Evolutionary conservation across 1,140 invertebrate species (phyloP).

Genomic region (Notospermus geniculatus): DNA sequence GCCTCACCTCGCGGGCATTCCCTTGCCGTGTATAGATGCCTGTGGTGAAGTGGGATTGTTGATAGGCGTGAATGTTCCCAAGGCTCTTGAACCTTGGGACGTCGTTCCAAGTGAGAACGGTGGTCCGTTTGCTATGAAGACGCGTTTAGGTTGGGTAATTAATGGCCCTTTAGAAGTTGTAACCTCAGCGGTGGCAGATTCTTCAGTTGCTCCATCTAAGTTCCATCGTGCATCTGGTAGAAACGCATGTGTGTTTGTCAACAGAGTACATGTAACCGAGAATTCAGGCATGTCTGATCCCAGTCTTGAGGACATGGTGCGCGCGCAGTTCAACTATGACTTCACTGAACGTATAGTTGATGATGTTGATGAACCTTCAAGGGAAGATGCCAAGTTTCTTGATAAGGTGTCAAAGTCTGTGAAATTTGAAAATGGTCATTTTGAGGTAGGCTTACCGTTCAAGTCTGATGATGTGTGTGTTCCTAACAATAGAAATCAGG

Average conservation of each 20-base stretch:
- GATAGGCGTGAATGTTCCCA: constrained; percentile 7
- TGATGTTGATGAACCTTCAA: neutral
- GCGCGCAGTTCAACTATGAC: neutral
- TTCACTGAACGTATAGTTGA: neutral
- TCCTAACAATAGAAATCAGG: neutral
- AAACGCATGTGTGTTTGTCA: neutral
- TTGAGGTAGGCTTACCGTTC: too few relatives aligned
- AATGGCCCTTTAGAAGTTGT: too few relatives aligned
- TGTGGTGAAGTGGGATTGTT: constrained; percentile 5
- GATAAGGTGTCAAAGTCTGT: neutral
- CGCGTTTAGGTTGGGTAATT: neutral
- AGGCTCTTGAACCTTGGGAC: too few relatives aligned
- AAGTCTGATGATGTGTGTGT: too few relatives aligned
- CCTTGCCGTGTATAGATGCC: neutral
- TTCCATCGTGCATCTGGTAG: too few relatives aligned
- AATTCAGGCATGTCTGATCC: neutral
- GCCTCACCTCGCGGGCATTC: constrained; percentile 2
- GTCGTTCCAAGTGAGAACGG: neutral
- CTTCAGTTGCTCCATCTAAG: too few relatives aligned
- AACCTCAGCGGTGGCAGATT: too few relatives aligned
- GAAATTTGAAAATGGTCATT: too few relatives aligned
- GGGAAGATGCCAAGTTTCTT: neutral
- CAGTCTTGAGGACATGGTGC: neutral
- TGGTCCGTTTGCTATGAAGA: too few relatives aligned
- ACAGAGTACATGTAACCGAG: neutral